A percentile compares a stretch with the other conserved stretches of the same genome.
Conservation (phyloP, 2,113 vertebrate species). For the Datnioides undecimradiatus region DNA sequence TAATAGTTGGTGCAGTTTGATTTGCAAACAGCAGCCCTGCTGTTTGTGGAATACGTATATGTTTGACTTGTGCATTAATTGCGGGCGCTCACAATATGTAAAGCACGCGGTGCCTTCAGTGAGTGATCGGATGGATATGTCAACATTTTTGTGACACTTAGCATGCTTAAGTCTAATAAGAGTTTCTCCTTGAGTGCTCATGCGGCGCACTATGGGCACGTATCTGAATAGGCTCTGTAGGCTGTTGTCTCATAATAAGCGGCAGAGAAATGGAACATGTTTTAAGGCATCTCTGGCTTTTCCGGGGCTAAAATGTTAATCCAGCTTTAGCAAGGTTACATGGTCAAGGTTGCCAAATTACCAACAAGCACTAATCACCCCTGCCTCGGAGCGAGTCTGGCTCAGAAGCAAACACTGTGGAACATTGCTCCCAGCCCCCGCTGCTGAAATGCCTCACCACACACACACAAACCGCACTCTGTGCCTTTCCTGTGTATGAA, state of each 20-base stretch:
- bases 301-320: constrained; percentile 82
- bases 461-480: constrained; percentile 44
- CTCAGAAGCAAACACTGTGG: constrained; percentile 72
- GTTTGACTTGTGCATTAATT: not conserved
- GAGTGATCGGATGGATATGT: constrained; percentile 63
- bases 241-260: constrained; percentile 73
- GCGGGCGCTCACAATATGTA: constrained; percentile 34
- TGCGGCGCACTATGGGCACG: constrained; percentile 59
- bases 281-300: constrained; percentile 81
- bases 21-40: not conserved
- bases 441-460: constrained; percentile 59
- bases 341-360: constrained; percentile 85
- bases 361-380: constrained; percentile 80
- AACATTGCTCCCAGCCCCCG: constrained; percentile 68
- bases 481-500: constrained; percentile 64
- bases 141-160: constrained; percentile 75
- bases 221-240: constrained; percentile 73
- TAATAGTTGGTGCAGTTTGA: not conserved
- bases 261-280: constrained; percentile 79
- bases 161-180: constrained; percentile 77
- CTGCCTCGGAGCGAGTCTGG: constrained; percentile 78
- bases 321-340: constrained; percentile 82
- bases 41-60: constrained; percentile 6
- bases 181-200: constrained; percentile 78
- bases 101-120: constrained; percentile 45